Evolutionary conservation across 2,797 vertebrate species (phyloP), one percentile per base, ranked within the genome.

Genomic region (Vespertilio murinus): DNA sequence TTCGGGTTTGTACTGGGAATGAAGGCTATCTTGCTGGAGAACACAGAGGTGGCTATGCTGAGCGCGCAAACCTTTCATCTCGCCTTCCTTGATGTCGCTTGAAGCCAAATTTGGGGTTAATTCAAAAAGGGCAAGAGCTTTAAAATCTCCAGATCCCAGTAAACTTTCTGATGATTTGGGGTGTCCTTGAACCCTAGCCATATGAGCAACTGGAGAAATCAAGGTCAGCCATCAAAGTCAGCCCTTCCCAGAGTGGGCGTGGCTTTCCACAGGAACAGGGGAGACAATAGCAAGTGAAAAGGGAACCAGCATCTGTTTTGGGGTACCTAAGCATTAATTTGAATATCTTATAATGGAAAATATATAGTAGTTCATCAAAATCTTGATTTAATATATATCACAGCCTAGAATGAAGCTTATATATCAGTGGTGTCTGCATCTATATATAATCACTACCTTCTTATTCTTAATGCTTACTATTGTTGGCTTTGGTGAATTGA

Each of bases 1-100:
- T 33, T 88, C 52, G 33, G 30, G 61, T 56, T 95, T 92, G 78
- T 70, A 12, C 81, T 77, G 71, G 81, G 64, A 87, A 90, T 77
- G 75, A 77, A 95, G 74, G 47, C 18, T 40, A 3, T 6, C 22
- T 42, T 56, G 23, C 2, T 16, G n/a, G 25, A 78, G 59, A 90
- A 35, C 28, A 52, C 9, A 56, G n/a, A 84, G 8, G 30, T 54
- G 75, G 64, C 47, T 38, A 9, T 59, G 47, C 6, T 14, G 20
- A 94, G 10, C 4, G 7, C 8, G 10, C 3, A 54, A 59, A 52
- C 3, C 25, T 87, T 42, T 30, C 6, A 8, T 25, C 35, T 30
- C 64, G 33, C 13, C 9, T 93, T 77, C 16, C 8, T 79, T n/a
- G 25, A 65, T 33, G 12, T 81, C 9, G n/a, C 30, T 80, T 64